Conservation (phyloP, 2,113 vertebrate species). For the Scartelaos histophorus region DNA sequence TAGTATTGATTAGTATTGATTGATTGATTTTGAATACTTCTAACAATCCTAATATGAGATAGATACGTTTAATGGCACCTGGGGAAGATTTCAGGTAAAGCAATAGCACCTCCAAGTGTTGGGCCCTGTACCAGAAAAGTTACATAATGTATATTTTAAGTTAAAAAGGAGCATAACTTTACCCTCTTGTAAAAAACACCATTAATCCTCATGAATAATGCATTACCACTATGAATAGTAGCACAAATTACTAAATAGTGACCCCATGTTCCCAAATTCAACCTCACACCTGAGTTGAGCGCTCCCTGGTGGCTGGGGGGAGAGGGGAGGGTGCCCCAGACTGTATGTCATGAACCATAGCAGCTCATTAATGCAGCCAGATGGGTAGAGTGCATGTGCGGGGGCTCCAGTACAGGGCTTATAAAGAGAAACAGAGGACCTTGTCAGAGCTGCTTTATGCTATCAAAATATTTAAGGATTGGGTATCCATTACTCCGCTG, state of each 20-base stretch:
- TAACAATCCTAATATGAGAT: too few relatives aligned
- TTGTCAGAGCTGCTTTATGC: slow-evolving; percentile 47
- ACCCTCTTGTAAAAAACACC: too few relatives aligned
- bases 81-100: too few relatives aligned
- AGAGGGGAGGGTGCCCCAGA: slow-evolving; percentile 62
- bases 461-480: slow-evolving; percentile 69
- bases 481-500: slow-evolving; percentile 62
- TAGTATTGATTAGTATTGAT: too few relatives aligned
- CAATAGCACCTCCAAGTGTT: too few relatives aligned
- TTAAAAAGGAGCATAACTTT: too few relatives aligned
- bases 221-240: background rate
- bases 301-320: slow-evolving; percentile 28
- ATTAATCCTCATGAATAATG: too few relatives aligned
- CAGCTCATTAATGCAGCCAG: slow-evolving; percentile 73
- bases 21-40: too few relatives aligned
- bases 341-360: slow-evolving; percentile 48
- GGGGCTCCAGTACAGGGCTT: slow-evolving; percentile 60
- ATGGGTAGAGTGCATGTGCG: slow-evolving; percentile 45
- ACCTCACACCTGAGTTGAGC: slow-evolving; percentile 50
- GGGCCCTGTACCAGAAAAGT: too few relatives aligned
- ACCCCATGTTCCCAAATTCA: slow-evolving; percentile 34
- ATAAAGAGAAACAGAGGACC: slow-evolving; percentile 61
- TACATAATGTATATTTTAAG: too few relatives aligned
- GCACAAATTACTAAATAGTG: background rate
- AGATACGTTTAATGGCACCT: too few relatives aligned